These are phyloP conservation scores for Zoanthus sansibaricus DNA, from an alignment of 92 coral and sea anemone species.

Conservation along the genomic window DNA sequence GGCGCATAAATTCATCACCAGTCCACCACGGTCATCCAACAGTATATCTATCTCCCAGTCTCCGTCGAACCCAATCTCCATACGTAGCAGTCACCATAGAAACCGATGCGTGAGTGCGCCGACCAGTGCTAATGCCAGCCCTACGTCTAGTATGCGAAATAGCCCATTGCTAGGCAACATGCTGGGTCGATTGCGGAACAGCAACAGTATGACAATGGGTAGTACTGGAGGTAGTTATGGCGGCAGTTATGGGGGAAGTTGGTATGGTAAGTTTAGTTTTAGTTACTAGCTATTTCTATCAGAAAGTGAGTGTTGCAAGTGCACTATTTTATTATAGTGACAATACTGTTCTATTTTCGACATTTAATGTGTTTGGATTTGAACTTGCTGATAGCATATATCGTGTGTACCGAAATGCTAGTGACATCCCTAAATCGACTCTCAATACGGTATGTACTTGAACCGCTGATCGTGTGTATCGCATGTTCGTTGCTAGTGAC, in stretches of 20 bases:
- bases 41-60: slow-evolving; percentile 83
- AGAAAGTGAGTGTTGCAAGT: no score
- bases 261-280: slow-evolving; percentile 81
- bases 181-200: slow-evolving; percentile 79
- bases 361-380: no score
- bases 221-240: not conserved
- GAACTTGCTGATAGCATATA: no score
- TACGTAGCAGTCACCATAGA: slow-evolving; percentile 65
- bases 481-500: no score
- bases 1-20: slow-evolving; percentile 60
- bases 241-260: slow-evolving; percentile 83
- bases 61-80: slow-evolving; percentile 88
- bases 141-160: slow-evolving; percentile 86
- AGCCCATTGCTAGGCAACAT: slow-evolving; percentile 86
- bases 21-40: slow-evolving; percentile 65
- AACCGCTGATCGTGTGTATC: no score
- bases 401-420: no score
- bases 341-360: no score
- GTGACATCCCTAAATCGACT: no score
- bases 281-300: no score
- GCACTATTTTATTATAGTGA: no score
- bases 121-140: slow-evolving; percentile 94
- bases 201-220: slow-evolving; percentile 69
- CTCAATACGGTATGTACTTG: no score
- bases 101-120: slow-evolving; percentile 93